phyloP scores from a whole-genome alignment of 1,140 invertebrate species.

The Triops cancriformis region DNA sequence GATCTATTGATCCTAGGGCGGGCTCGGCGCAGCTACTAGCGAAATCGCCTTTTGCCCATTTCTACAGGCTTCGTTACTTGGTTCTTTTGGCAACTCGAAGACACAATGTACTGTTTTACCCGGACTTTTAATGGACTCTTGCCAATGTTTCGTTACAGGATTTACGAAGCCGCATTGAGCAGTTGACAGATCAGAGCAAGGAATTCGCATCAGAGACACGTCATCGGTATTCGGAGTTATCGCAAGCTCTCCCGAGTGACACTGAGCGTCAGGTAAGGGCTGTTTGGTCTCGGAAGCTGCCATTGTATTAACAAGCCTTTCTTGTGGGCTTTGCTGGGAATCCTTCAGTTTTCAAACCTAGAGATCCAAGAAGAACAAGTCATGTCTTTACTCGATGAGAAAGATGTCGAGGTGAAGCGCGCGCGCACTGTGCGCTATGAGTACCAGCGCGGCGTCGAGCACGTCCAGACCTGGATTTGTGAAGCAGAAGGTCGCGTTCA shows the following conservation, averaged over 20 bases:
- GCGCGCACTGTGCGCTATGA: constrained; percentile 70
- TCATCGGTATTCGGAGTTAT: neutral
- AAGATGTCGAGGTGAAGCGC: constrained; percentile 72
- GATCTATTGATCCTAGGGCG: neutral
- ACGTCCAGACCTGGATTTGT: constrained; percentile 70
- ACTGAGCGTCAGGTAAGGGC: neutral
- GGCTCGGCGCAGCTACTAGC: neutral
- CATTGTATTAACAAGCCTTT: neutral
- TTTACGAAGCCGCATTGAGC: constrained; percentile 7
- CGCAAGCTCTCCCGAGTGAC: neutral
- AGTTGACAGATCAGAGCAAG: neutral
- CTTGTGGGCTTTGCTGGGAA: neutral
- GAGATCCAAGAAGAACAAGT: constrained; percentile 64
- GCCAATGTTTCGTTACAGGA: neutral
- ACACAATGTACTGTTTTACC: neutral
- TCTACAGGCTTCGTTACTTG: neutral
- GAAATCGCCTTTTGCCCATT: neutral
- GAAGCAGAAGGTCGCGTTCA: constrained; percentile 71
- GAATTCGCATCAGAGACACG: neutral
- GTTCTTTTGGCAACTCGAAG: too few species aligned
- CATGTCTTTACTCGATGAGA: constrained; percentile 69
- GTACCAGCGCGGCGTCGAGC: constrained; percentile 66
- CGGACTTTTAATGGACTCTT: neutral
- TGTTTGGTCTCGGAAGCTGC: neutral
- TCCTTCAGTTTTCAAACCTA: constrained; percentile 36